Base-by-base conservation (phyloP, 2,113 vertebrate genomes). In the Cavia porcellus region DNA sequence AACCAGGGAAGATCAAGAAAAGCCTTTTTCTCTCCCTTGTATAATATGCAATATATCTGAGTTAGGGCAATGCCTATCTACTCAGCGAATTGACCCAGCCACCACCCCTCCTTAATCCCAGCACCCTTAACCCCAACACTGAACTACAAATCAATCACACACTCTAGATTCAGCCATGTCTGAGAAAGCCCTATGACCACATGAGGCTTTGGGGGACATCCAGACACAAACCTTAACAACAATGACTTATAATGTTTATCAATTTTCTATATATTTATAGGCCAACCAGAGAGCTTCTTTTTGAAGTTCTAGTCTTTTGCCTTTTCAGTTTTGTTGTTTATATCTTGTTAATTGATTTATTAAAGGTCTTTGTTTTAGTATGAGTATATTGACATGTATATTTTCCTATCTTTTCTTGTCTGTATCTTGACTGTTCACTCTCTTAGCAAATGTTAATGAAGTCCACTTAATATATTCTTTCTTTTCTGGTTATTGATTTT, bases 401-500 rank as follows among this genome's bases (percentile, higher is more conserved):
- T 45, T 52, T 70, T 50, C 9, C 19, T 74, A 68, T 55, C 7
- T 86, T 50, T 61, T 47, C n/a, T 25, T 79, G 10, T 52, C 17
- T 79, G 14, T 61, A 14, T 20, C 12, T 88, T 88, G 55, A 86
- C 42, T 70, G 17, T 70, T 77, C 12, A 61, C 25, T 88, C 32
- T 47, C 8, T 35, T 35, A 57, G 42, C 62, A 70, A 64, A 89
- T 70, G 86, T 95, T 82, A 88, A 86, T 66, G 35, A 96, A 55
- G 1, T 80, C 25, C 55, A 92, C 1, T 89, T 81, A 88, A 70
- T 12, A 84, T 75, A 82, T 57, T 17, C 28, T 84, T 66, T 55
- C 59, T 93, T 88, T 94, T 86, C 82, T n/a, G 45, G 42, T n/a
- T 68, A 82, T 75, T 89, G 38, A 91, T 42, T 82, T 96, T 90